These are phyloP conservation scores for Formica selysi DNA, from an alignment of 1,140 invertebrate species.

Conservation along the genomic window DNA sequence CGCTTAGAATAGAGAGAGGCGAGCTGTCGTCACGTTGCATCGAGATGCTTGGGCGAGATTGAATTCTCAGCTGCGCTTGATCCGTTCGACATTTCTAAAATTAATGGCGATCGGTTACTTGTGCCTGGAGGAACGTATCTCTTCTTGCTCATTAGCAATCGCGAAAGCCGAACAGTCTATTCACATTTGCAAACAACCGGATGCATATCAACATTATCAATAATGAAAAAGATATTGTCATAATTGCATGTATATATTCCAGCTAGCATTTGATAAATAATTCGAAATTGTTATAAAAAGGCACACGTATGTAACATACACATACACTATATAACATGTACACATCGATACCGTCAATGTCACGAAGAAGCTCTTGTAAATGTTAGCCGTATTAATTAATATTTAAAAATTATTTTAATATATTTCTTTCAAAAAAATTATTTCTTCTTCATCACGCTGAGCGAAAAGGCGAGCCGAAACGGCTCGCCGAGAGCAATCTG, in stretches of 20 bases:
- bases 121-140: neutral
- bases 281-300: neutral
- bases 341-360: constrained; percentile 36
- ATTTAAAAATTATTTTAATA: neutral
- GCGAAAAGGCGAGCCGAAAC: neutral
- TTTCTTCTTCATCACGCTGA: neutral
- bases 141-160: constrained; percentile 33
- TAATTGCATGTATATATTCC: neutral
- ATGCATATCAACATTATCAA: neutral
- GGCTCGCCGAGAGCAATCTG: neutral
- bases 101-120: constrained; percentile 26
- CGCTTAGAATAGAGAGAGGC: constrained; percentile 71
- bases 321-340: neutral
- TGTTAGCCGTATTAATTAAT: neutral
- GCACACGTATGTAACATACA: neutral
- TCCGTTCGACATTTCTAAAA: constrained; percentile 36
- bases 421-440: neutral
- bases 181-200: neutral
- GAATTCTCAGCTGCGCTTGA: constrained; percentile 63
- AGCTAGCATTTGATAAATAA: constrained; percentile 10
- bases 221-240: neutral
- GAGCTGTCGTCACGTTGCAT: constrained; percentile 70
- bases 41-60: constrained; percentile 63
- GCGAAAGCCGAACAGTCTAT: neutral
- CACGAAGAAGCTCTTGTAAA: neutral